Evolutionary conservation across 2,797 vertebrate genomes (phyloP), one percentile per base, ranked within the genome.

Genomic region (Silurus aristotelis): DNA sequence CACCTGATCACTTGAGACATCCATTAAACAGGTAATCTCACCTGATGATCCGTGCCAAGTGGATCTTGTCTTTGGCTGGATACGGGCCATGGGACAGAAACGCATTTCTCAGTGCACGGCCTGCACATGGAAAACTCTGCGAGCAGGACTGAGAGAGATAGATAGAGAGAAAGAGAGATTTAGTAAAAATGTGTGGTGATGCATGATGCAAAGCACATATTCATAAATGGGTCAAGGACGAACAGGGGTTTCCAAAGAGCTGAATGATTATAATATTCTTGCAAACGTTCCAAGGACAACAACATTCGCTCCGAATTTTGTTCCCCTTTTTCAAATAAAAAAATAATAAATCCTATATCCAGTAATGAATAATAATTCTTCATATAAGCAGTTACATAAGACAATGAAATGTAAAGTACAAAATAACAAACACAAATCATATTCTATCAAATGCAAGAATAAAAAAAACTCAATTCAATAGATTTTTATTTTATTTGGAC

Each of bases 1-100:
- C 38, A 38, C 38, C 38, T 38, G 38, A 38, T 38, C 38, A 38
- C 38, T 38, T 38, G 38, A 38, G 38, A 38, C 38, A 0, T 38
- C 38, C 38, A 38, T 38, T 60, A 76, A 84, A 73, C 72, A 71
- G 38, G 38, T 84, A 83, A n/a, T 83, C 64, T 89, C 91, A 96
- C 95, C 95, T 94, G 92, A 95, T 95, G 93, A 98, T 97, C 81
- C 98, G 96, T 88, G 96, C 97, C 90, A 97, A 95, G 93, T 97
- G 97, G 82, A 97, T 97, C 92, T 97, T 97, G 95, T 99, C 98
- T 93, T 98, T 98, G 73, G 98, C 96, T 82, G 98, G 96, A 90
- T 97, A 97, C 67, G 97, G 96, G 31, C 97, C 97, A 67, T 97
- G 96, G 83, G 96, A 94, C 67, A 96, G 95, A 91, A 99, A 97